Conservation (phyloP, 2,797 vertebrate genomes). For the Platyrinchus mystaceus region DNA sequence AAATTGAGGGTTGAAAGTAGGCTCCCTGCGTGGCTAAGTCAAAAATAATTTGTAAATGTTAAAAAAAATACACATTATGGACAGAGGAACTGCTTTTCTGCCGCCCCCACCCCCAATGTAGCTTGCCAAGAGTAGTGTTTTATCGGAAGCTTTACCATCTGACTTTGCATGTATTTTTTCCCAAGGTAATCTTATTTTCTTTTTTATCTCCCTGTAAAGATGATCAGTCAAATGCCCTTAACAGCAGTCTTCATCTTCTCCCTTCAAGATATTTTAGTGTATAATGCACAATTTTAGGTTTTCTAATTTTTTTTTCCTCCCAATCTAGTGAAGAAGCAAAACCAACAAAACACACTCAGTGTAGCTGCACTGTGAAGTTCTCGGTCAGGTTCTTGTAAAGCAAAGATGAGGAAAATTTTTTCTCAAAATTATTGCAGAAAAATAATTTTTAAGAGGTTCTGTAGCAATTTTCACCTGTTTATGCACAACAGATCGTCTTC, state of each 20-base stretch:
- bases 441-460: not conserved
- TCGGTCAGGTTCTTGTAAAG: not conserved
- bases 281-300: not conserved
- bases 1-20: conserved; percentile 77
- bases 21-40: conserved; percentile 76
- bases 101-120: not conserved
- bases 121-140: conserved; percentile 38
- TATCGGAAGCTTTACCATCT: not conserved
- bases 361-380: not conserved
- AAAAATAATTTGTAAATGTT: conserved; percentile 78
- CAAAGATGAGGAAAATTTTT: not conserved
- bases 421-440: not conserved
- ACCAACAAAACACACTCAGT: not conserved
- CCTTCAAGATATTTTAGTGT: not conserved
- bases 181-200: not conserved
- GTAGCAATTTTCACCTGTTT: not conserved
- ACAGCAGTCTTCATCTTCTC: not conserved
- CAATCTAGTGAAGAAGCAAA: not conserved
- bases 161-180: conserved; percentile 22
- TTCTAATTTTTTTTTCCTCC: not conserved
- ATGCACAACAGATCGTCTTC: not conserved
- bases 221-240: not conserved
- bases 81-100: not conserved
- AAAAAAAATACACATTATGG: conserved; percentile 42
- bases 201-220: not conserved